A percentile compares a stretch with the other conserved stretches of the same genome.
Conservation (phyloP, 2,113 vertebrate genomes). For the Chloebia gouldiae region DNA sequence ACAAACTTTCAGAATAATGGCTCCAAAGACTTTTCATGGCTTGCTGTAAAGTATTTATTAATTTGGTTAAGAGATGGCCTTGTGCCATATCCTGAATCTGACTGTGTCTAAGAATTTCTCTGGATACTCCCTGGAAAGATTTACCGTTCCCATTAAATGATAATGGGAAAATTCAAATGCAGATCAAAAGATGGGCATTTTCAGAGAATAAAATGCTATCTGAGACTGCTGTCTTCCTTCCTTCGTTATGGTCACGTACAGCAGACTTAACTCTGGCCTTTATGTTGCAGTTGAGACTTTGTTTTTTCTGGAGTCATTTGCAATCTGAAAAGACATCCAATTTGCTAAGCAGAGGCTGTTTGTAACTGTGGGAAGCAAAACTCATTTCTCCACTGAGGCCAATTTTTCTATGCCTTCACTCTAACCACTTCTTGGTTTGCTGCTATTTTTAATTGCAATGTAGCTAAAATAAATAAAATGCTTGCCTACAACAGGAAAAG, state of each 20-base stretch:
- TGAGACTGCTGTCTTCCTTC: not conserved
- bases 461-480: constrained; percentile 28
- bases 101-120: not conserved
- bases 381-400: not conserved
- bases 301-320: constrained; percentile 2
- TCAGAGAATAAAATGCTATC: not conserved
- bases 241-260: not conserved
- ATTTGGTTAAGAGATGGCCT: constrained; percentile 31
- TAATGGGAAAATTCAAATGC: not conserved
- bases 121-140: not conserved
- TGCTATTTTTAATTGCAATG: constrained; percentile 31
- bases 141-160: not conserved
- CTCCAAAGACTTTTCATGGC: not conserved
- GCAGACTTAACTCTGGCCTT: not conserved
- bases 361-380: constrained; percentile 23
- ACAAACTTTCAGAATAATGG: constrained; percentile 28
- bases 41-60: constrained; percentile 27
- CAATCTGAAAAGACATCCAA: not conserved
- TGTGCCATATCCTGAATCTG: constrained; percentile 3
- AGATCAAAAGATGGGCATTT: not conserved
- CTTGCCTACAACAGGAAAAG: not conserved
- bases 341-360: not conserved
- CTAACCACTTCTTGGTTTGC: constrained; percentile 20
- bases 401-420: not conserved
- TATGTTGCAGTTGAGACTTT: not conserved